phyloP scores from a whole-genome alignment of 2,797 vertebrate species.

The Manis javanica region DNA sequence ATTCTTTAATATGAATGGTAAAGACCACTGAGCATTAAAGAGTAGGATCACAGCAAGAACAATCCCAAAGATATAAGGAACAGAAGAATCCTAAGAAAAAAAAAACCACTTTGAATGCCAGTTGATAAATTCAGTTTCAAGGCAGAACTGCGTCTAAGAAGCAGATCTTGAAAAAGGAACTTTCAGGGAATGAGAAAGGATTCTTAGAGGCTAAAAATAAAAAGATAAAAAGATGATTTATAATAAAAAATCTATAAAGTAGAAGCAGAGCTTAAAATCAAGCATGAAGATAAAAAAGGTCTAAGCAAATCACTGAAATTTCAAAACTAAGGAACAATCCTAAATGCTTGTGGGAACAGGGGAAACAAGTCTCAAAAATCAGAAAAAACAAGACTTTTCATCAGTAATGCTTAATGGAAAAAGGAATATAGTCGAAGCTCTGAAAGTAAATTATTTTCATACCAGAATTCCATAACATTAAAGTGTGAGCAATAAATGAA shows the following conservation, averaged over 20 bases:
- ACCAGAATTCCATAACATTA: background rate
- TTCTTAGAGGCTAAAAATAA: background rate
- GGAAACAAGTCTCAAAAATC: background rate
- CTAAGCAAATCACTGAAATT: background rate
- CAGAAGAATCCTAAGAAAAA: background rate
- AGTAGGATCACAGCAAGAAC: background rate
- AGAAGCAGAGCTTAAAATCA: background rate
- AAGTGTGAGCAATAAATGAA: constrained; percentile 6
- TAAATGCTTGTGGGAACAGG: background rate
- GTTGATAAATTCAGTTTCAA: constrained; percentile 16
- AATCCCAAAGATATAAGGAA: constrained; percentile 14
- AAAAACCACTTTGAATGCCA: background rate
- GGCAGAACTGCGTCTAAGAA: background rate
- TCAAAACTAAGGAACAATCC: constrained; percentile 3
- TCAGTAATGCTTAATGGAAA: background rate
- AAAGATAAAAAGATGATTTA: background rate
- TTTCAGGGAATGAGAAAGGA: background rate
- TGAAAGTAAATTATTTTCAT: constrained; percentile 15
- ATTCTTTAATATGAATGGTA: constrained; percentile 18
- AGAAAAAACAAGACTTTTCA: background rate
- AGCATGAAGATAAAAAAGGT: background rate
- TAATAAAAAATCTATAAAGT: background rate
- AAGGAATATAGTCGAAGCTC: background rate
- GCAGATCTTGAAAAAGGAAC: background rate
- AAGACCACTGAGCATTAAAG: background rate